Conservation (phyloP, 37 sponge, comb jelly and placozoan species). For the Mnemiopsis leidyi region DNA sequence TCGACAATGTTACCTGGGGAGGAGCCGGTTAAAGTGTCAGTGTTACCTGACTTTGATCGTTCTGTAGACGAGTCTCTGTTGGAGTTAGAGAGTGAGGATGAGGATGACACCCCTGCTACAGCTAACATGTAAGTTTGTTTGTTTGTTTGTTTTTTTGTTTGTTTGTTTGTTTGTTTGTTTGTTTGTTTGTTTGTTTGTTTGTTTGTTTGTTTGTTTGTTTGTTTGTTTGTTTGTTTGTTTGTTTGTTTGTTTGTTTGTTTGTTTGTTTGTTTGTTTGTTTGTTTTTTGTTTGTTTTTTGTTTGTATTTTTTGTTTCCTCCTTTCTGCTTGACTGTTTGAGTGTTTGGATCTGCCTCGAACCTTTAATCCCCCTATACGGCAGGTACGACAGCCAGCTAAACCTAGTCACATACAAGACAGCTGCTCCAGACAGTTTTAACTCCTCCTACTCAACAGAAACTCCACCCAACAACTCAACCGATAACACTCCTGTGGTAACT, state of each 20-base stretch:
- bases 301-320: background rate
- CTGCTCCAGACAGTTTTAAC: background rate
- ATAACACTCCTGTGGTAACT: background rate
- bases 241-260: too few species aligned
- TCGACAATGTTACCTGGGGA: background rate
- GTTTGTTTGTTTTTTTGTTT: background rate
- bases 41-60: background rate
- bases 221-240: background rate
- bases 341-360: too few species aligned
- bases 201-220: background rate
- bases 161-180: background rate
- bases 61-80: background rate
- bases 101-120: conserved; percentile 65
- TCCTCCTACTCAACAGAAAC: background rate
- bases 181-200: background rate
- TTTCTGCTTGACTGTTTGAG: too few species aligned
- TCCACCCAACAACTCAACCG: background rate
- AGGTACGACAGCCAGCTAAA: conserved; percentile 42
- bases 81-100: conserved; percentile 62
- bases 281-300: background rate
- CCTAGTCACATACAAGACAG: background rate
- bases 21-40: background rate
- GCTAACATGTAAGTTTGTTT: conserved; percentile 14
- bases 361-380: background rate
- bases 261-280: background rate